phyloP scores from a whole-genome alignment of 1,140 invertebrate genomes.

The Bombus confusus region DNA sequence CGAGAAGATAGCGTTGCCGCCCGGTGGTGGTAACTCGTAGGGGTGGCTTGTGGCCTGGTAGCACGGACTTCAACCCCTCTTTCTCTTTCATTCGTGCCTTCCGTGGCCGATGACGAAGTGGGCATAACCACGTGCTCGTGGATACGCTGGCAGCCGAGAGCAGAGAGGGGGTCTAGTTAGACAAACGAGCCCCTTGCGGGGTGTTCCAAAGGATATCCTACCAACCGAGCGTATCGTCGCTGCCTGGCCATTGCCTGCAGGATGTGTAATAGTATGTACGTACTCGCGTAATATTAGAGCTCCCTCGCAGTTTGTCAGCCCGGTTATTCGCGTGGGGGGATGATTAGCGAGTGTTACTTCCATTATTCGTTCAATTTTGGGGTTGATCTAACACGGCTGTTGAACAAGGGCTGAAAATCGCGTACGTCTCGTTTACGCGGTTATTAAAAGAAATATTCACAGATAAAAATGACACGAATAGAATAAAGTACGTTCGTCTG shows the following conservation, averaged over 20 bases:
- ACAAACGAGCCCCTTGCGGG: conserved; percentile 81
- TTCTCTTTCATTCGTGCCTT: conserved; percentile 60
- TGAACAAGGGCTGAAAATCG: background rate
- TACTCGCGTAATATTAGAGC: conserved; percentile 77
- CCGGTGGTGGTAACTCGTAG: conserved; percentile 37
- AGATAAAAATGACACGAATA: background rate
- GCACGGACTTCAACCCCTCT: conserved; percentile 42
- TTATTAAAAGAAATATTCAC: background rate
- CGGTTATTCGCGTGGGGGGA: conserved; percentile 50
- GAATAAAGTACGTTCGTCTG: too few species aligned
- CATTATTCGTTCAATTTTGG: conserved; percentile 62
- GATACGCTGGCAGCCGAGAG: conserved; percentile 52
- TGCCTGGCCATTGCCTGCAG: conserved; percentile 72
- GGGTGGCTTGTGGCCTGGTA: conserved; percentile 58
- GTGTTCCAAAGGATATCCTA: conserved; percentile 79
- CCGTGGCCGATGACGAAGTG: conserved; percentile 72
- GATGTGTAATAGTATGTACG: conserved; percentile 78
- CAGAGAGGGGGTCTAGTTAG: conserved; percentile 69
- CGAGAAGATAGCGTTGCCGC: conserved; percentile 48
- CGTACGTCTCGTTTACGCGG: background rate
- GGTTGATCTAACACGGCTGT: conserved; percentile 6
- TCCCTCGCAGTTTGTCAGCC: conserved; percentile 72
- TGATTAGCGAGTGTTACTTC: conserved; percentile 59
- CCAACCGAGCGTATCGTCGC: conserved; percentile 74
- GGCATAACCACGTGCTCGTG: conserved; percentile 74